Evolutionary conservation across 2,113 vertebrate species (phyloP).

Genomic region (Misgurnus mizolepis): DNA sequence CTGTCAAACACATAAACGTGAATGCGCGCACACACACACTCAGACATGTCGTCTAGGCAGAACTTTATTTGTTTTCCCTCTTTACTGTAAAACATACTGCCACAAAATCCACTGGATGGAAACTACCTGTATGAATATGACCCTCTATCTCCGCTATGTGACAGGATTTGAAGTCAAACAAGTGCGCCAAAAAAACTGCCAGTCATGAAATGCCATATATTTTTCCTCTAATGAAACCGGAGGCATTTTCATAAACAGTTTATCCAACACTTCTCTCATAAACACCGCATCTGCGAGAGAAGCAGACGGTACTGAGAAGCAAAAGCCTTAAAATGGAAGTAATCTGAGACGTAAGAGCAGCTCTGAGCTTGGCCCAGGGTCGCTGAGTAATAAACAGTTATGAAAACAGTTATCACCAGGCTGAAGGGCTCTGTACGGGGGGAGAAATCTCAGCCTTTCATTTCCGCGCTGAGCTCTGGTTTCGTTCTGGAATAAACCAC

Average conservation of each 20-base stretch:
- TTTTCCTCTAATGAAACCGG: slow-evolving; percentile 44
- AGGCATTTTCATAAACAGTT: slow-evolving; percentile 57
- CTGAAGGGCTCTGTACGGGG: slow-evolving; percentile 51
- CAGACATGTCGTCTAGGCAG: not conserved
- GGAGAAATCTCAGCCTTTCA: slow-evolving; percentile 58
- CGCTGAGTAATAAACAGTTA: slow-evolving; percentile 46
- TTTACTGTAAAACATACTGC: slow-evolving; percentile 37
- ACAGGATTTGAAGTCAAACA: slow-evolving; percentile 33
- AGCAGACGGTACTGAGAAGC: slow-evolving; percentile 33
- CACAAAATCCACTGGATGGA: slow-evolving; percentile 22
- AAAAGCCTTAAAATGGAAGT: slow-evolving; percentile 56
- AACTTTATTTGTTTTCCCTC: slow-evolving; percentile 40
- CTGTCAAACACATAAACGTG: too few relatives aligned
- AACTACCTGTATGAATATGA: slow-evolving; percentile 45
- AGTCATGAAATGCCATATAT: slow-evolving; percentile 54
- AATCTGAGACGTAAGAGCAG: slow-evolving; percentile 9
- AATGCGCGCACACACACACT: not conserved
- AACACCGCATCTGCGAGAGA: slow-evolving; percentile 39
- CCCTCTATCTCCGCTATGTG: slow-evolving; percentile 31
- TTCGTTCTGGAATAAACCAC: slow-evolving; percentile 38
- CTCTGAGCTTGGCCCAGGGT: slow-evolving; percentile 37
- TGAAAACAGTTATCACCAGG: slow-evolving; percentile 58
- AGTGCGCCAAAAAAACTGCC: slow-evolving; percentile 39
- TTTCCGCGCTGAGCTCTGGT: slow-evolving; percentile 57
- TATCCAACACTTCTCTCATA: slow-evolving; percentile 61